Evolutionary conservation across 2,113 vertebrate species (phyloP).

Genomic region (Athene cunicularia): DNA sequence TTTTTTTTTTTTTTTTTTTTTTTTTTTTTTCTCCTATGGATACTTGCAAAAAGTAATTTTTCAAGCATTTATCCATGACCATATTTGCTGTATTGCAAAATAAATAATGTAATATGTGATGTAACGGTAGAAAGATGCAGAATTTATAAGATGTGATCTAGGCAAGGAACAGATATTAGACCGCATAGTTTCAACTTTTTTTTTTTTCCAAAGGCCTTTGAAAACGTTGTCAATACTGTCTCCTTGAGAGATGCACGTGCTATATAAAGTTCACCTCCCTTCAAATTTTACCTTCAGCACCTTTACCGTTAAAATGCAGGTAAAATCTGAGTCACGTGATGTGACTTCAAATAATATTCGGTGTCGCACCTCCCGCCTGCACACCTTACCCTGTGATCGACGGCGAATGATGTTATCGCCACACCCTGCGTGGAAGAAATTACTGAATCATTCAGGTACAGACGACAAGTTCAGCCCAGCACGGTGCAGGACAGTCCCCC

Average conservation of each 20-base stretch:
- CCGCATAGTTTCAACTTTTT: not conserved
- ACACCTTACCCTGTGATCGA: too few species aligned
- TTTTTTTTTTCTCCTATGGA: not conserved
- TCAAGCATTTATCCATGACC: not conserved
- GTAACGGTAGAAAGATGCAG: constrained; percentile 21
- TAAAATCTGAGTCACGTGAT: not conserved
- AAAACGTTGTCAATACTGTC: not conserved
- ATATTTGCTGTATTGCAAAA: not conserved
- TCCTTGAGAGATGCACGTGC: not conserved
- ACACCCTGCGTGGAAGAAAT: not conserved
- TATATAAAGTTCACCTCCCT: not conserved
- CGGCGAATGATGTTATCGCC: accelerated
- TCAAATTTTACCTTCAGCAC: not conserved
- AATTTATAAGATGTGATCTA: not conserved
- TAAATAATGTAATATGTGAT: not conserved
- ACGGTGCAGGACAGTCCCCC: accelerated
- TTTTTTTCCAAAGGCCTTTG: constrained; percentile 9
- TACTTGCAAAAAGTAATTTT: not conserved
- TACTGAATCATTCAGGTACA: too few species aligned
- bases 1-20: not conserved
- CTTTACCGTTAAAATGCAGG: not conserved
- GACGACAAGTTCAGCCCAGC: not conserved
- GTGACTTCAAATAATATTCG: accelerated
- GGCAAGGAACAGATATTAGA: constrained; percentile 1
- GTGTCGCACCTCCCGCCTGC: not conserved